A percentile compares a stretch with the other conserved stretches of the same genome.
These are phyloP conservation scores for Poeciliopsis occidentalis DNA, from an alignment of 2,113 vertebrate genomes.

Conservation along the genomic window DNA sequence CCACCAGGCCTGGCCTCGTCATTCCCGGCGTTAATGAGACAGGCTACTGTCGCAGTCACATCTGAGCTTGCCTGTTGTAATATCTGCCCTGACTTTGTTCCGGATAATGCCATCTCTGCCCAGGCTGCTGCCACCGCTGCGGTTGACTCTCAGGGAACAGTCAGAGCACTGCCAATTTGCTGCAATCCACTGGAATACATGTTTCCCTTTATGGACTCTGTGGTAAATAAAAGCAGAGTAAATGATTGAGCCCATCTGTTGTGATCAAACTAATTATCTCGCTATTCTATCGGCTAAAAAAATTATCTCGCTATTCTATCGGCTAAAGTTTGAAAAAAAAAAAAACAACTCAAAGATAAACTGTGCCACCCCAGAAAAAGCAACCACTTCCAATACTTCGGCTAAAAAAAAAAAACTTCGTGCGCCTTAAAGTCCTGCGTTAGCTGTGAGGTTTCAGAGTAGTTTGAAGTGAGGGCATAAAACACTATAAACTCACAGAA, in stretches of 20 bases:
- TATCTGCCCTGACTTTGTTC: slow-evolving; percentile 59
- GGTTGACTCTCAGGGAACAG: slow-evolving; percentile 40
- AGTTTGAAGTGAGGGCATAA: too few species aligned
- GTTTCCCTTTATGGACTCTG: slow-evolving; percentile 13
- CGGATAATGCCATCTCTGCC: slow-evolving; percentile 65
- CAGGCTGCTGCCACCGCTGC: slow-evolving; percentile 23
- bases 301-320: too few species aligned
- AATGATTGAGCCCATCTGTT: background rate
- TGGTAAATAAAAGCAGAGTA: slow-evolving; percentile 3
- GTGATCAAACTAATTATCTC: slow-evolving; percentile 30
- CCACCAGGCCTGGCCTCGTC: slow-evolving; percentile 19
- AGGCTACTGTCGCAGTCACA: slow-evolving; percentile 63
- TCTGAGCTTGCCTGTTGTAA: slow-evolving; percentile 62
- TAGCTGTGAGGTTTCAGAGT: too few species aligned
- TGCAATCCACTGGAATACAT: slow-evolving; percentile 43
- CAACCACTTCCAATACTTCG: too few species aligned
- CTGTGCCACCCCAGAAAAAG: too few species aligned
- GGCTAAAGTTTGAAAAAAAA: too few species aligned
- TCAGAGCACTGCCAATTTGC: slow-evolving; percentile 43
- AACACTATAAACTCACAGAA: too few species aligned
- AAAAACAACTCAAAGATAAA: too few species aligned
- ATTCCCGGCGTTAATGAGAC: slow-evolving; percentile 64
- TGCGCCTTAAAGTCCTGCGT: too few species aligned
- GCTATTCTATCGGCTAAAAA: background rate
- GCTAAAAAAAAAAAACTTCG: too few species aligned